A percentile compares a stretch with the other conserved stretches of the same genome.
phyloP scores from a whole-genome alignment of 2,113 vertebrate species.

The Raja brachyura region DNA sequence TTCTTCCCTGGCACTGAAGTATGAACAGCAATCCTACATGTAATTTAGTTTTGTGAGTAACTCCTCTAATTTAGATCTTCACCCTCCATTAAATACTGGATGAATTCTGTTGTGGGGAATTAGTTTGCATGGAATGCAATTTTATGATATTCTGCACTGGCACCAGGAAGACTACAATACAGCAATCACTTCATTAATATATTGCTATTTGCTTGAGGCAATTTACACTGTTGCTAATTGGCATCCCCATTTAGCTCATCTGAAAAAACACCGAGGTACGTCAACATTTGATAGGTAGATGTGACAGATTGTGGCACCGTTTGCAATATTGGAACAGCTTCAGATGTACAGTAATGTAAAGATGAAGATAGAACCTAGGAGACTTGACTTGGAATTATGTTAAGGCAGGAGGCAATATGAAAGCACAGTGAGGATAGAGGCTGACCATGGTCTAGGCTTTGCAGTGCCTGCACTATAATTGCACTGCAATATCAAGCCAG shows the following conservation, averaged over 20 bases:
- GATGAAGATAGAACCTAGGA: neutral
- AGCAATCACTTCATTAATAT: neutral
- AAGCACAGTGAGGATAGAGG: neutral
- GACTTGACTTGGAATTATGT: neutral
- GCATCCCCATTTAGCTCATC: neutral
- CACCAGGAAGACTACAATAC: neutral
- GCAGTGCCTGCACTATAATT: neutral
- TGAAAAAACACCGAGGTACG: neutral
- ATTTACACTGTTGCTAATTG: neutral
- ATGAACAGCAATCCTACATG: neutral
- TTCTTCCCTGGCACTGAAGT: neutral
- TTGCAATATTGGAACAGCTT: neutral
- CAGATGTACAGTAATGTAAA: neutral
- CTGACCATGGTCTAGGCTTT: neutral
- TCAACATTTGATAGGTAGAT: neutral
- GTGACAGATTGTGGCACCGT: neutral
- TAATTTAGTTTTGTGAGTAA: neutral
- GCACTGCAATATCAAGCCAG: neutral
- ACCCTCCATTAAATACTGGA: neutral
- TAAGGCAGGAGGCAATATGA: neutral
- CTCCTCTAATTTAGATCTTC: neutral
- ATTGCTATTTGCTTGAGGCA: neutral
- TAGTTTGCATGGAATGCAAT: neutral
- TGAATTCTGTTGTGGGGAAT: neutral
- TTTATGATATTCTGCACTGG: neutral